These are phyloP conservation scores for Uromys caudimaculatus DNA, from an alignment of 2,797 vertebrate species.

Conservation along the genomic window DNA sequence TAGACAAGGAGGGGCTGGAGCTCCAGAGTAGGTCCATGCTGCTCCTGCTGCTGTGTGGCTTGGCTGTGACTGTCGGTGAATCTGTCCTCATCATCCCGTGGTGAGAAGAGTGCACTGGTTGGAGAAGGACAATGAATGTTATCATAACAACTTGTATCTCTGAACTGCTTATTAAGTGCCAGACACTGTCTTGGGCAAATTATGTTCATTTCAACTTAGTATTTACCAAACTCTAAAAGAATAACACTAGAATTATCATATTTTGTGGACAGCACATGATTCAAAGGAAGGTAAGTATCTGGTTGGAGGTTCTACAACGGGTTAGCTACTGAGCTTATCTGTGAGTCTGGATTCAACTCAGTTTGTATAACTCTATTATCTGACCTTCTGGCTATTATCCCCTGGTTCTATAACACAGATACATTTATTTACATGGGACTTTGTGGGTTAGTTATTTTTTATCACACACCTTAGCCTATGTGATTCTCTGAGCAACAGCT, in stretches of 20 bases:
- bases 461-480: background rate
- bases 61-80: background rate
- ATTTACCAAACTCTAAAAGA: background rate
- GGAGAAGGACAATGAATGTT: background rate
- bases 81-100: background rate
- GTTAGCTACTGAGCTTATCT: background rate
- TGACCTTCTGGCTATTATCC: background rate
- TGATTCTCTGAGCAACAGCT: background rate
- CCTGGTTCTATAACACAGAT: background rate
- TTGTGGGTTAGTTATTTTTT: background rate
- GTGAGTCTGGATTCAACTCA: background rate
- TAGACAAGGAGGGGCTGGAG: background rate
- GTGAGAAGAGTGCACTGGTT: background rate
- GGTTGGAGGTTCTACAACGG: background rate
- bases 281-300: background rate
- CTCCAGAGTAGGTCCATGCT: background rate
- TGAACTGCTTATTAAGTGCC: background rate
- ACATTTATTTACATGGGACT: background rate
- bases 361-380: background rate
- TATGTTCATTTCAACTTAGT: background rate
- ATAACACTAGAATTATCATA: background rate
- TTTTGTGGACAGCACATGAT: background rate
- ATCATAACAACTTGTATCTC: background rate
- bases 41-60: background rate
- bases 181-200: background rate